phyloP scores from a whole-genome alignment of 2,888 invertebrate genomes.

The Orchesellides sinensis region DNA sequence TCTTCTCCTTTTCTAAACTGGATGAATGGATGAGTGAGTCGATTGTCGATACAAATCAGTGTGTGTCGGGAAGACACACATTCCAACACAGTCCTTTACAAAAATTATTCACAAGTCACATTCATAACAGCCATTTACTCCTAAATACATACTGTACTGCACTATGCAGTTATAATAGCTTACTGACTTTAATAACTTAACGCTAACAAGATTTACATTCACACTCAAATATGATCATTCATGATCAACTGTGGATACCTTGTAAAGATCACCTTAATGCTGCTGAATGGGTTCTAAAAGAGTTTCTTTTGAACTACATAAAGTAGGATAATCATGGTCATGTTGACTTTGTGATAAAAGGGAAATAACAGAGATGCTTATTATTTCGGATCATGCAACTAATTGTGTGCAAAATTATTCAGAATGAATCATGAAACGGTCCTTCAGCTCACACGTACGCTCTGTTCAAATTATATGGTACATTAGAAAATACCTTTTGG shows the following conservation, averaged over 20 bases:
- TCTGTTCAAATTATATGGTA: too few relatives aligned
- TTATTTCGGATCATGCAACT: neutral
- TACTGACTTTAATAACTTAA: neutral
- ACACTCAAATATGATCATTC: slow-evolving; percentile 17
- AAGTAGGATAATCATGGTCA: slow-evolving; percentile 28
- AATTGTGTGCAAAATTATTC: neutral
- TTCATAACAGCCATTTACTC: too few relatives aligned
- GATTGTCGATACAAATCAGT: slow-evolving; percentile 49
- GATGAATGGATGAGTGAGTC: slow-evolving; percentile 53
- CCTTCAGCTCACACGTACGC: too few relatives aligned
- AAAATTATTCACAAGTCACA: neutral
- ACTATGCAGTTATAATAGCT: neutral
- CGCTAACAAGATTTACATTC: slow-evolving; percentile 11
- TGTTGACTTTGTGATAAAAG: neutral
- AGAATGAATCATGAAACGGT: too few relatives aligned
- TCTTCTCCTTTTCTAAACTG: slow-evolving; percentile 28
- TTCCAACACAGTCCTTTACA: slow-evolving; percentile 1
- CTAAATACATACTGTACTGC: too few relatives aligned
- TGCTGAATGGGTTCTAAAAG: too few relatives aligned
- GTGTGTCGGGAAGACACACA: slow-evolving; percentile 37
- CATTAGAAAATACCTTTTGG: too few relatives aligned
- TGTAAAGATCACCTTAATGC: too few relatives aligned
- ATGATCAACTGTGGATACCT: too few relatives aligned
- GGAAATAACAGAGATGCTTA: neutral
- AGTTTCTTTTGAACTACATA: slow-evolving; percentile 20